Percentiles rank a stretch among this genome's conserved stretches.
phyloP scores from a whole-genome alignment of 2,113 vertebrate genomes.

The Hippocampus zosterae region DNA sequence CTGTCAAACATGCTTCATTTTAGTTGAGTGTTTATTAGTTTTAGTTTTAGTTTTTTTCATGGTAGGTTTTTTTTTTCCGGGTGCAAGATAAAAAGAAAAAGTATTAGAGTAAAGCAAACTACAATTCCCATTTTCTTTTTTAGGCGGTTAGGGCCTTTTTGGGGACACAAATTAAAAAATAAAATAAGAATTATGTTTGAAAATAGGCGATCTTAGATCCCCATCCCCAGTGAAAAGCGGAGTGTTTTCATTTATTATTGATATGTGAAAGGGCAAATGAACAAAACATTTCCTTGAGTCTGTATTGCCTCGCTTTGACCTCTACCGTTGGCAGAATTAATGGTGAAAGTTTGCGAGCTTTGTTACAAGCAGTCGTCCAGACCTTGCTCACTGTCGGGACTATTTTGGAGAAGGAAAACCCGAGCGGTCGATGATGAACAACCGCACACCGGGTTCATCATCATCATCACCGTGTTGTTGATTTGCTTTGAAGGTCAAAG shows the following conservation, averaged over 20 bases:
- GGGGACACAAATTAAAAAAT: too few relatives aligned
- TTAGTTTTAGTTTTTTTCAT: too few relatives aligned
- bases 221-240: too few relatives aligned
- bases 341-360: constrained; percentile 13
- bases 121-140: too few relatives aligned
- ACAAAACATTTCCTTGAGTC: background rate
- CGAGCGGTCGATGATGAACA: constrained; percentile 40
- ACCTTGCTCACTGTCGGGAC: constrained; percentile 26
- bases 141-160: too few relatives aligned
- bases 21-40: too few relatives aligned
- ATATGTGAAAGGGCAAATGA: background rate
- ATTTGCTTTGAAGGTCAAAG: constrained; percentile 58
- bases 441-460: constrained; percentile 34
- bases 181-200: too few relatives aligned
- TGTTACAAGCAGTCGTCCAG: constrained; percentile 26
- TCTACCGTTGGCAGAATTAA: constrained; percentile 33
- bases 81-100: too few relatives aligned
- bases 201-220: too few relatives aligned
- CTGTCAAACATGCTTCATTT: too few relatives aligned
- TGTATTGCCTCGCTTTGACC: constrained; percentile 20
- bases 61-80: too few relatives aligned
- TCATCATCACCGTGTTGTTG: constrained; percentile 11
- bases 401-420: constrained; percentile 50
- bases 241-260: background rate
- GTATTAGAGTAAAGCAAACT: too few relatives aligned